Evolutionary conservation across 2,888 invertebrate genomes (phyloP), one percentile per base, ranked within the genome.

Genomic region (Sphaerophoria rueppellii): DNA sequence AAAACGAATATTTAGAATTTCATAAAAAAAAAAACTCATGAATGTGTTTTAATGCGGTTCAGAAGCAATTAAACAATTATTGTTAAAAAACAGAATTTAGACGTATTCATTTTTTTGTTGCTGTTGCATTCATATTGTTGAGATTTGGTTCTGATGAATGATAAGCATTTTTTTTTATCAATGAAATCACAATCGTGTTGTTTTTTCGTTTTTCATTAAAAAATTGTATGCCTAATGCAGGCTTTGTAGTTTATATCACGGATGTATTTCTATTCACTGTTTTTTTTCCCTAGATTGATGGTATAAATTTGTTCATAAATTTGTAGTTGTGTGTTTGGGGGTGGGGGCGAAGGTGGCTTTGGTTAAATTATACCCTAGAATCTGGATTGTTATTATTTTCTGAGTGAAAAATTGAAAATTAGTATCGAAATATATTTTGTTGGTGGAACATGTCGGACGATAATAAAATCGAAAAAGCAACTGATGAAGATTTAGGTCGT

Each of bases 51-150:
- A 67, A 67, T 67, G 54, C 67, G 6, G 54, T 24, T 52, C 16
- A 67, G 24, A 54, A 37, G 46, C 12, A 74, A 57, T 82, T 82
- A 58, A 58, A 58, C 54, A 74, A 65, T 82, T 71, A 70, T 52
- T 72, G 34, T 46, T 2, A 54, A 24, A 54, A 67, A 32, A 40
- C 12, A 40, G 37, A 24, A 24, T 24, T 24, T 40, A 52, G 52
- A 37, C 46, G 6, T 48, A 50, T 63, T 48, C 24, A 48, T 7
- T 63, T 58, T 35, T 48, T 43, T 60, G 16, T 75, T 40, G 7
- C 12, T 35, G 37, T 35, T 52, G 67, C 14, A 6, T 52, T 61
- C 60, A 61, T 52, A 69, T 63, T 54, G 14, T 57, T 58, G 61
- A 71, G 74, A 60, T 78, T 50, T 54, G 54, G 52, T 54, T n/a